A percentile compares a stretch with the other conserved stretches of the same genome.
These are phyloP conservation scores for Gobio gobio DNA, from an alignment of 2,113 vertebrate species.

Conservation along the genomic window DNA sequence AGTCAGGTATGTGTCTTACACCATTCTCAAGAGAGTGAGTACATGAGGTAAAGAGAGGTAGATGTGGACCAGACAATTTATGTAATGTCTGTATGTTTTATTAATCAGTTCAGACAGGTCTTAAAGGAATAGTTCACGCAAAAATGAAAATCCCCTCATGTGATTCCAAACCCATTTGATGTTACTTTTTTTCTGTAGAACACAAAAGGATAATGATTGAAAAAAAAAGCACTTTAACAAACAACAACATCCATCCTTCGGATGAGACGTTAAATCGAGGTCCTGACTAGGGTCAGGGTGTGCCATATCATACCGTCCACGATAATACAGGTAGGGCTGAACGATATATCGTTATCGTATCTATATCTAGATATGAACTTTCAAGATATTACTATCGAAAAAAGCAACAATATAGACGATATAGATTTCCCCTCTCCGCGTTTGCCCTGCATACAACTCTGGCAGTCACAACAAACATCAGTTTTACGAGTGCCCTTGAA, in stretches of 20 bases:
- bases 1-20: neutral
- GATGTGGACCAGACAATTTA: neutral
- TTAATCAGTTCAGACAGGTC: conserved; percentile 35
- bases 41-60: conserved; percentile 10
- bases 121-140: neutral
- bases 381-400: too few species aligned
- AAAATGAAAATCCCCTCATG: neutral
- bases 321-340: too few species aligned
- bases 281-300: too few species aligned
- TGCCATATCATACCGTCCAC: too few species aligned
- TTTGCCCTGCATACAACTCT: too few species aligned
- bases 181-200: neutral
- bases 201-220: neutral
- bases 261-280: too few species aligned
- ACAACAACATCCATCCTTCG: neutral
- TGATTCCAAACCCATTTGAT: neutral
- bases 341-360: too few species aligned
- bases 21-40: neutral
- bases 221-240: neutral
- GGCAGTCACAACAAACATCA: too few species aligned
- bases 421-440: too few species aligned
- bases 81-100: conserved; percentile 37
- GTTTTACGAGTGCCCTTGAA: too few species aligned
- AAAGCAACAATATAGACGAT: too few species aligned
- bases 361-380: too few species aligned